Base-by-base conservation (phyloP, 2,888 invertebrate genomes). In the Yponomeuta plumbellus region DNA sequence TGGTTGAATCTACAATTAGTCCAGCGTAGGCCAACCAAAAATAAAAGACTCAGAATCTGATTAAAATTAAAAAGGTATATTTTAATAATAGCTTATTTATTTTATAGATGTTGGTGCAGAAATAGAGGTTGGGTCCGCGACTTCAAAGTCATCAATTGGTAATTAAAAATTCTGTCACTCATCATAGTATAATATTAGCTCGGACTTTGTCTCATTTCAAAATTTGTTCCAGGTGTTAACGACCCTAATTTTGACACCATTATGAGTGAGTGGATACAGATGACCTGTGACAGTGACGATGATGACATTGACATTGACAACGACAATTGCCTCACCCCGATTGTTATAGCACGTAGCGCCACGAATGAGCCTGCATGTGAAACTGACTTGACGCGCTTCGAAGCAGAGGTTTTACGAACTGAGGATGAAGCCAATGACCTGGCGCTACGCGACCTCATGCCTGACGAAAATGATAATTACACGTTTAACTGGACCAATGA, bases 401-500 rank as follows among this genome's bases (percentile, higher is more conserved):
- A 67, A 68, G 10, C 40, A n/a, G 13, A 64, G 34, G 52, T 69
- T 26, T 40, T 69, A 65, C 52, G 65, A 13, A 17, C 52, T 0
- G 66, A 67, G 52, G 69, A 68, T 61, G 59, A 56, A 17, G 26
- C 26, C 26, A 26, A 26, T 26, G 26, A 26, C 26, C 26, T 26
- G 26, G 26, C 26, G 26, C 22, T 71, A 52, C 68, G 65, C 17
- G 58, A 69, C 58, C 61, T 71, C 57, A 59, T 65, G 61, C 66
- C 69, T 5, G 65, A 68, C 61, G 69, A 69, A 11, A 64, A 68
- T 61, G 69, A 70, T 65, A 68, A 58, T 62, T 69, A 52, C 62
- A 66, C 57, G 62, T 74, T 68, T 66, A 40, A 64, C 67, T 72
- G 71, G 74, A 73, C 39, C 23, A 72, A 67, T 13, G 66, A 69